Evolutionary conservation across 2,113 vertebrate genomes (phyloP).

Genomic region (Phainopepla nitens): DNA sequence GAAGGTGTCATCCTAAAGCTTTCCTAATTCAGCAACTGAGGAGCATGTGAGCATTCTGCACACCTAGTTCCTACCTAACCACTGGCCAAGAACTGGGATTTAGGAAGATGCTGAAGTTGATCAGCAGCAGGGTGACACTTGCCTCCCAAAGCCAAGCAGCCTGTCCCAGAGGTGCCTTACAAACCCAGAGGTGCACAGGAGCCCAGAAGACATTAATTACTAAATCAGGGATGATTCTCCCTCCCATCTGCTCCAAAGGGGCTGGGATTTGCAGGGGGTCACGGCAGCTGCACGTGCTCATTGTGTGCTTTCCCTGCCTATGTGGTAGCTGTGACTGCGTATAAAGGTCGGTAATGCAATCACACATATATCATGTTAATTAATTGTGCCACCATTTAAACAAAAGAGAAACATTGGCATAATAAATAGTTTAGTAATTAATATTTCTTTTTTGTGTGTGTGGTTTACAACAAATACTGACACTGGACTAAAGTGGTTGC

Average conservation of each 20-base stretch:
- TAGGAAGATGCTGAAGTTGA: background rate
- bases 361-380: background rate
- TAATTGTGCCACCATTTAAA: background rate
- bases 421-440: background rate
- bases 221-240: background rate
- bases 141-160: background rate
- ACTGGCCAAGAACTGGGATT: no score
- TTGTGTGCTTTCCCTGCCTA: background rate
- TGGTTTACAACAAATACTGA: background rate
- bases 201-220: background rate
- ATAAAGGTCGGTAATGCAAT: background rate
- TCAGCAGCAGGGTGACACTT: background rate
- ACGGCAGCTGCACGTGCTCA: fast-evolving
- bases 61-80: background rate
- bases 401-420: background rate
- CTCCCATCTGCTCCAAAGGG: background rate
- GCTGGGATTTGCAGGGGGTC: background rate
- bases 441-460: background rate
- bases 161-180: background rate
- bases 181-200: background rate
- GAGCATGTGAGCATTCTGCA: background rate
- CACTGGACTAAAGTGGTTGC: background rate
- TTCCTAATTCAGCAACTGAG: background rate
- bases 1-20: background rate
- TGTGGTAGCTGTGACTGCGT: background rate